Conservation (phyloP, 2,888 invertebrate genomes). For the Agrilus biguttatus region DNA sequence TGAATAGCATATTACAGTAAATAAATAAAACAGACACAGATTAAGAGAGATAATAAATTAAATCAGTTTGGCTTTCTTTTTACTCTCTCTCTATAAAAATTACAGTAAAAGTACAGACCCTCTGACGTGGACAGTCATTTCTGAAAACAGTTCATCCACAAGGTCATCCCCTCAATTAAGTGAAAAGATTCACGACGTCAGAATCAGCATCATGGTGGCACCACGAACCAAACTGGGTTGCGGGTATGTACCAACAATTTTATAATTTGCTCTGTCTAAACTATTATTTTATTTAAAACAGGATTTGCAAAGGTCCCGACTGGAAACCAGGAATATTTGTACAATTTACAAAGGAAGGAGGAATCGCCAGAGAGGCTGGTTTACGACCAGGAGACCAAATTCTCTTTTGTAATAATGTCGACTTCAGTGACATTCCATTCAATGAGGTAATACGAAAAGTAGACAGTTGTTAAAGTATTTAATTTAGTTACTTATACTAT, state of each 20-base stretch:
- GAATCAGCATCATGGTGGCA: conserved; percentile 65
- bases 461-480: background rate
- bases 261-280: background rate
- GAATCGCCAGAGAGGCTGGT: conserved; percentile 78
- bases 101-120: conserved; percentile 58
- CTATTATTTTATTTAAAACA: conserved; percentile 20
- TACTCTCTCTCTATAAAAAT: conserved; percentile 7
- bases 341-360: conserved; percentile 78
- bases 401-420: conserved; percentile 72
- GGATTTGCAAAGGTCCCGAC: conserved; percentile 73
- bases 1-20: conserved; percentile 37
- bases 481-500: conserved; percentile 5
- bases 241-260: conserved; percentile 39
- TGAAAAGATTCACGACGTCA: conserved; percentile 47
- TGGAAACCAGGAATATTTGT: conserved; percentile 81
- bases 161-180: conserved; percentile 39
- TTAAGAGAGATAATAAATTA: no score
- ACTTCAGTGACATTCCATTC: conserved; percentile 62
- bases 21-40: no score
- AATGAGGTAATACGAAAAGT: conserved; percentile 45
- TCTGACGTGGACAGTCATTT: conserved; percentile 73
- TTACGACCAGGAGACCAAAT: conserved; percentile 85
- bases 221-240: conserved; percentile 74
- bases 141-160: conserved; percentile 35
- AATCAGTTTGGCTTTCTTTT: conserved; percentile 8